A percentile compares a stretch with the other conserved stretches of the same genome.
Evolutionary conservation across 2,888 invertebrate genomes (phyloP).

Genomic region (Cenopis cana): DNA sequence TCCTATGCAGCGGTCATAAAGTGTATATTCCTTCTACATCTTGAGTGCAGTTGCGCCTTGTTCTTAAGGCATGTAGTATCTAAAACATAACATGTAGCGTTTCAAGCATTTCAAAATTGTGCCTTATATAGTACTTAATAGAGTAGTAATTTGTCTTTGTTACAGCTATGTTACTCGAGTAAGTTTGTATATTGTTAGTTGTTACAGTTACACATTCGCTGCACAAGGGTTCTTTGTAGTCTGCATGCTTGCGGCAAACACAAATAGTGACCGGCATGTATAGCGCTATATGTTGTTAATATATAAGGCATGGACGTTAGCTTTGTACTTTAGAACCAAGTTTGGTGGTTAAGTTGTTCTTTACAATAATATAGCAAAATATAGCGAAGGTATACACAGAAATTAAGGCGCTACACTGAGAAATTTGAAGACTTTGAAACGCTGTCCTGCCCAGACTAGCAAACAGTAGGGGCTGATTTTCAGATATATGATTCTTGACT

Average conservation of each 20-base stretch:
- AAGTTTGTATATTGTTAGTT: not conserved
- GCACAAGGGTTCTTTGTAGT: conserved; percentile 35
- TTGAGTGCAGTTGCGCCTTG: not conserved
- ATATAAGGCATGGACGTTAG: not conserved
- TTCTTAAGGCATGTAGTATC: not conserved
- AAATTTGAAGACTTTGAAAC: too few relatives aligned
- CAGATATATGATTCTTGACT: too few relatives aligned
- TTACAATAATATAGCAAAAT: not conserved
- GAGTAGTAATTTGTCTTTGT: not conserved
- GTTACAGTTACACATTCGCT: conserved; percentile 25
- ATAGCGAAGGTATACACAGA: too few relatives aligned
- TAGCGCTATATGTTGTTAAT: not conserved
- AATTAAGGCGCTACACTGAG: too few relatives aligned
- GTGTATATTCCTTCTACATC: not conserved
- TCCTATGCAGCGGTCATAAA: not conserved
- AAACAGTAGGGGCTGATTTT: too few relatives aligned
- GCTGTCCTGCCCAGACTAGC: too few relatives aligned
- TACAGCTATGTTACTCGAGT: not conserved
- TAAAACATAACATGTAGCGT: not conserved
- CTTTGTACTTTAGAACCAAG: not conserved
- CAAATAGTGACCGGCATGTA: conserved; percentile 21
- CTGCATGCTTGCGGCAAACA: conserved; percentile 22
- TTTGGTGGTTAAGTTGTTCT: not conserved
- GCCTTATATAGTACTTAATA: not conserved
- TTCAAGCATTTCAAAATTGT: not conserved